These are phyloP conservation scores for Drosophila putrida DNA, from an alignment of 2,888 invertebrate species.

Conservation along the genomic window DNA sequence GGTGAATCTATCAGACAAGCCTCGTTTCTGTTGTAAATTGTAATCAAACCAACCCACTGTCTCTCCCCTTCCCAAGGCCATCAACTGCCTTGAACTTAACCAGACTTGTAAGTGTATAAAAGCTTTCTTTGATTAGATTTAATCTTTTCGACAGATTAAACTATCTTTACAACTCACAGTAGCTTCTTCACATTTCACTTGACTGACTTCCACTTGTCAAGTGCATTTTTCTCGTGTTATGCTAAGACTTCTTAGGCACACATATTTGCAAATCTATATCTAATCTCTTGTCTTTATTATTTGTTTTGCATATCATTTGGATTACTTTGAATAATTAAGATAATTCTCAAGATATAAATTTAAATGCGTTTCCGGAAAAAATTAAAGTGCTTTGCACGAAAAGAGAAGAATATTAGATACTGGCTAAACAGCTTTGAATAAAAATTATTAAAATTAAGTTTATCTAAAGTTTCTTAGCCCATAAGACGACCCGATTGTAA, in stretches of 20 bases:
- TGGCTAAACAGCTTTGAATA: too few species aligned
- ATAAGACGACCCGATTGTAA: too few species aligned
- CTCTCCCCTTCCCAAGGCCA: background rate
- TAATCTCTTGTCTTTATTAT: background rate
- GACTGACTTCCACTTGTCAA: constrained; percentile 1
- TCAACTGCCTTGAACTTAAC: constrained; percentile 42
- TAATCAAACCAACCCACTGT: constrained; percentile 15
- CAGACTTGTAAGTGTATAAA: constrained; percentile 3
- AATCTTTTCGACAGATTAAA: constrained; percentile 17
- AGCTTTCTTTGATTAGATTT: constrained; percentile 49
- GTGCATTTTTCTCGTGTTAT: background rate
- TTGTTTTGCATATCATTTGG: background rate
- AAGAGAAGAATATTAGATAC: too few species aligned
- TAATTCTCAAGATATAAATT: background rate
- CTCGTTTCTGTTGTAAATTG: constrained; percentile 19
- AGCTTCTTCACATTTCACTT: background rate
- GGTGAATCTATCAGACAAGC: constrained; percentile 19
- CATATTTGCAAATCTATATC: background rate
- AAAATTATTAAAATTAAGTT: too few species aligned
- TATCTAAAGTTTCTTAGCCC: too few species aligned
- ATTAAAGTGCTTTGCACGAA: too few species aligned
- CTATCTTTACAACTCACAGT: constrained; percentile 14
- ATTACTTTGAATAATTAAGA: background rate
- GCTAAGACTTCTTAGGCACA: background rate
- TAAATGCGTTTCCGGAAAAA: background rate